phyloP scores from a whole-genome alignment of 2,113 vertebrate genomes.

The Spilogale gracilis region DNA sequence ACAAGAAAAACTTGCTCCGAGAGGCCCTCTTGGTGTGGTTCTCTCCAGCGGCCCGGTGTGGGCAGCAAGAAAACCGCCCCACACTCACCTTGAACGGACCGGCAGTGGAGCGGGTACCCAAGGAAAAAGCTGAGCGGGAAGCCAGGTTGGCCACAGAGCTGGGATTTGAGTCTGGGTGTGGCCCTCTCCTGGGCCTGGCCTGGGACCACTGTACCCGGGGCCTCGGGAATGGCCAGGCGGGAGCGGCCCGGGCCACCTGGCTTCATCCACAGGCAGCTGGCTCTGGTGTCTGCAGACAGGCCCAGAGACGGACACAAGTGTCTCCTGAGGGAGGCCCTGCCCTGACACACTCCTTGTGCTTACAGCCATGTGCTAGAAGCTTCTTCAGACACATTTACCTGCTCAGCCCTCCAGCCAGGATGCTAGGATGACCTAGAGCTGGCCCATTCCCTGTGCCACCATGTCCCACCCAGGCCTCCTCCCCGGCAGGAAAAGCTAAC shows the following conservation, averaged over 20 bases:
- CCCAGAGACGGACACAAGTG: background rate
- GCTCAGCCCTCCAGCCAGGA: background rate
- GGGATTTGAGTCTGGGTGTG: background rate
- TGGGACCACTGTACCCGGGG: too few species aligned
- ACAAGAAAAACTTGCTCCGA: background rate
- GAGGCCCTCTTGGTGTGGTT: background rate
- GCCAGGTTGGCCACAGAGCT: background rate
- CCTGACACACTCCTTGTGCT: background rate
- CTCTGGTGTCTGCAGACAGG: background rate
- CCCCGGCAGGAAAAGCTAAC: background rate
- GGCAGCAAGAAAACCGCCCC: background rate
- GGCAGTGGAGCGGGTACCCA: fast-evolving
- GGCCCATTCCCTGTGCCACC: background rate
- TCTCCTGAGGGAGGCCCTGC: background rate
- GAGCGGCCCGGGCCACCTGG: background rate
- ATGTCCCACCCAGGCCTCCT: background rate
- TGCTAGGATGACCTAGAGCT: background rate
- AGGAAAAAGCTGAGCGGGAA: background rate
- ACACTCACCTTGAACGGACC: fast-evolving
- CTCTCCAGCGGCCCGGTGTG: background rate
- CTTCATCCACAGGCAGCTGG: background rate
- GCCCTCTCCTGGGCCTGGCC: background rate
- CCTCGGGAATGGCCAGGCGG: background rate
- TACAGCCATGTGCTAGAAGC: background rate
- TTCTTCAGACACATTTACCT: background rate